phyloP scores from a whole-genome alignment of 2,797 vertebrate species.

The Sebastiscus albofasciatus region DNA sequence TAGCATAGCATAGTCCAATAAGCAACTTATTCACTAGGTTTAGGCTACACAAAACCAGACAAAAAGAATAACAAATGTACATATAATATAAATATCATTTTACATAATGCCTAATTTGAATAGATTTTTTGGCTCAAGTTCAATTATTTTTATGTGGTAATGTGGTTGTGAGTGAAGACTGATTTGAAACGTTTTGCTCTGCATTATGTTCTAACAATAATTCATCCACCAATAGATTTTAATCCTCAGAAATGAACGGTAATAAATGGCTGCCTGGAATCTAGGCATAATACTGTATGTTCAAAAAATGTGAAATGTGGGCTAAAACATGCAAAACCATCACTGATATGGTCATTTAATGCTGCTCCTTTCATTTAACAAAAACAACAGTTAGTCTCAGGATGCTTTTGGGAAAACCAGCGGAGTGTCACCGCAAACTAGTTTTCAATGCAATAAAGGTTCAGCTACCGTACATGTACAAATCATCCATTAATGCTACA shows the following conservation, averaged over 20 bases:
- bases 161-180: not conserved
- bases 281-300: not conserved
- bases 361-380: slow-evolving; percentile 7
- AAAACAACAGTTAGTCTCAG: not conserved
- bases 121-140: not conserved
- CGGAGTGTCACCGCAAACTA: not conserved
- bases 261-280: not conserved
- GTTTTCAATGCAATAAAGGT: slow-evolving; percentile 11
- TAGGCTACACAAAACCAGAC: too few relatives aligned
- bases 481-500: slow-evolving; percentile 58
- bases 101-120: not conserved
- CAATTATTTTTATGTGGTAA: not conserved
- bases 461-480: slow-evolving; percentile 46
- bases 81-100: not conserved
- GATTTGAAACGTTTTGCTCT: not conserved
- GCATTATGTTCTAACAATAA: not conserved
- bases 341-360: not conserved
- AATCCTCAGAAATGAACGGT: not conserved
- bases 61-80: too few relatives aligned
- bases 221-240: not conserved
- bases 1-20: too few relatives aligned
- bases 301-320: not conserved
- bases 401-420: slow-evolving; percentile 26
- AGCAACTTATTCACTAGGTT: too few relatives aligned
- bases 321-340: not conserved